phyloP scores from a whole-genome alignment of 2,113 vertebrate genomes.

The Paracyprichromis sp. region DNA sequence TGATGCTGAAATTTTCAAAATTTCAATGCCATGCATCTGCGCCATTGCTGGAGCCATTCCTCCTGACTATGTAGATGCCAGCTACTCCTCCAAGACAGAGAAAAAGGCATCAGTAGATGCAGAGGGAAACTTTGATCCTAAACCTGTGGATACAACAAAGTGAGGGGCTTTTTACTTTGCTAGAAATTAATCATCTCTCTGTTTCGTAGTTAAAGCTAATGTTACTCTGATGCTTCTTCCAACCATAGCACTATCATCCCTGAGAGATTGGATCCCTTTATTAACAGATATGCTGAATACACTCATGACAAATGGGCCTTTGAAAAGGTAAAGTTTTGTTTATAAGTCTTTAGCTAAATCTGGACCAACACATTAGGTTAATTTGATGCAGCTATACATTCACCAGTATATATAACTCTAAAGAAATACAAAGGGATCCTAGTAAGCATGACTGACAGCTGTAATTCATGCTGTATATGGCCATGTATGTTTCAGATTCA shows the following conservation, averaged over 20 bases:
- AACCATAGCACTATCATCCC: conserved; percentile 84
- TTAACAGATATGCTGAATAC: conserved; percentile 89
- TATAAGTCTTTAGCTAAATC: neutral
- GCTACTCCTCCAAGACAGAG: conserved; percentile 89
- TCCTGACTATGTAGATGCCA: conserved; percentile 90
- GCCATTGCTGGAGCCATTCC: conserved; percentile 89
- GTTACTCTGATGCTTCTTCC: neutral
- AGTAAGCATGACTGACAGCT: neutral
- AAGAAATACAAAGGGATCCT: neutral
- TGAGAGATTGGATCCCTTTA: conserved; percentile 85
- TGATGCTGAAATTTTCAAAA: conserved; percentile 85
- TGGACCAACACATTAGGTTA: neutral
- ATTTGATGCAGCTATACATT: neutral
- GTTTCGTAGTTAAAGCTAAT: neutral
- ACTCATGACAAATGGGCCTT: conserved; percentile 94
- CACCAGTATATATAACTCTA: neutral
- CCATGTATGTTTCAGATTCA: conserved; percentile 74
- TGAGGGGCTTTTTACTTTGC: conserved; percentile 32
- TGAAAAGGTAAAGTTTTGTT: conserved; percentile 75
- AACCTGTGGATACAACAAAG: conserved; percentile 90
- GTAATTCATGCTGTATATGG: neutral
- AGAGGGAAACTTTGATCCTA: conserved; percentile 92
- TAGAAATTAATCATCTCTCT: neutral
- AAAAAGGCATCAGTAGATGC: conserved; percentile 92
- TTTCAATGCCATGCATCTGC: conserved; percentile 90